Percentiles rank a stretch among this genome's conserved stretches.
These are phyloP conservation scores for Capromys pilorides DNA, from an alignment of 2,797 vertebrate genomes.

Conservation along the genomic window DNA sequence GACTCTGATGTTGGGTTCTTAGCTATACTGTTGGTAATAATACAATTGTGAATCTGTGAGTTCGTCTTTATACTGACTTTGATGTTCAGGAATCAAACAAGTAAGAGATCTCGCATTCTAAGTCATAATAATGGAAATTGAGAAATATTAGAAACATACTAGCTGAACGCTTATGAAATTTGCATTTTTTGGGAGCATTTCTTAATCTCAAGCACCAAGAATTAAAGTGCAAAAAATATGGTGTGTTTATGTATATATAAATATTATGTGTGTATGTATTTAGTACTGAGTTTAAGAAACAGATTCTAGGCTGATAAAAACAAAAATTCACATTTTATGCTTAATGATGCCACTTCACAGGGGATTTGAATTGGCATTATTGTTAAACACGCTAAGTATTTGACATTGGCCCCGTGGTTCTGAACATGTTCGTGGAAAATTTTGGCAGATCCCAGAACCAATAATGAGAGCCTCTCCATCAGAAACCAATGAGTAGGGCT, in stretches of 20 bases:
- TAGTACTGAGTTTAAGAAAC: background rate
- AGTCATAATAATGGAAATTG: background rate
- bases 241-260: background rate
- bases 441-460: background rate
- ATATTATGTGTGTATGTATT: background rate
- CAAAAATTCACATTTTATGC: background rate
- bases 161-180: background rate
- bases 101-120: background rate
- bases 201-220: background rate
- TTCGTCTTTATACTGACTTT: no score
- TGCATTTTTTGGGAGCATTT: background rate
- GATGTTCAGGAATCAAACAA: background rate
- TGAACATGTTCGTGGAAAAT: background rate
- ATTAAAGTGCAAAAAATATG: background rate
- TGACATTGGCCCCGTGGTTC: background rate
- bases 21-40: background rate
- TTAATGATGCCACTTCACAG: background rate
- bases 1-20: background rate
- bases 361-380: no score
- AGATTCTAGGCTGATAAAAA: background rate
- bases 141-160: background rate
- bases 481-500: background rate
- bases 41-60: background rate
- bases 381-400: background rate
- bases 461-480: background rate